Evolutionary conservation across 2,888 invertebrate genomes (phyloP), one percentile per base, ranked within the genome.

Genomic region (Tuberolachnus salignus): DNA sequence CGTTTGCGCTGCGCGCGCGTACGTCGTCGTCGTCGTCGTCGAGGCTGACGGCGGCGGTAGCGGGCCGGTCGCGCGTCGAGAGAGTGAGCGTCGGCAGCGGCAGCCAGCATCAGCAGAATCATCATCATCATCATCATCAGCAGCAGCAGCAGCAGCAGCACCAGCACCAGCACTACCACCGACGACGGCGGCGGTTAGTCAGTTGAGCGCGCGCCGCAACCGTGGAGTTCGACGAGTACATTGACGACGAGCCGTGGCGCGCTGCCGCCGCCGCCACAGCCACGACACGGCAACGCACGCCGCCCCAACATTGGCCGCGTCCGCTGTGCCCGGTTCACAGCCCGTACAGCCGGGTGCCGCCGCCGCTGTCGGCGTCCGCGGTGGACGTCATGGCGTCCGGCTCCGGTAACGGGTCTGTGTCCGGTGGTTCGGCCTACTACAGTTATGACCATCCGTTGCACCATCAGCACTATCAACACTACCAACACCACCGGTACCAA

Each of bases 261-360:
- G 70, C 49, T 80, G 80, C 80, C 81, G 81, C 78, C 69, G 26
- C 78, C 46, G 23, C 80, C 80, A 55, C 74, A 78, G 34, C 74
- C 80, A 78, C 80, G 80, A 78, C 78, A 57, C 69, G 78, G 42
- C 78, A 78, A 34, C 69, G 69, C 49, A 78, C 78, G 63, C 82
- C 82, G 14, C 82, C 81, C 67, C 81, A 81, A 19, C 59, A 49
- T 74, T 81, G 80, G 78, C 82, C 81, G 69, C 75, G 69, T 44
- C 81, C 53, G 59, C 67, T 71, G 44, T 71, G 59, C 57, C 81
- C 70, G 26, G 75, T 71, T 71, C 78, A 78, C 69, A 78, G 78
- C 51, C 67, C 78, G 42, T 78, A 78, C 78, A 78, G 59, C 61
- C 78, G 78, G 13, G 78, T 78, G 19, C 78, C 78, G 49, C 78